Conservation (phyloP, 1,140 invertebrate genomes). For the Pogonomyrmex barbatus region DNA sequence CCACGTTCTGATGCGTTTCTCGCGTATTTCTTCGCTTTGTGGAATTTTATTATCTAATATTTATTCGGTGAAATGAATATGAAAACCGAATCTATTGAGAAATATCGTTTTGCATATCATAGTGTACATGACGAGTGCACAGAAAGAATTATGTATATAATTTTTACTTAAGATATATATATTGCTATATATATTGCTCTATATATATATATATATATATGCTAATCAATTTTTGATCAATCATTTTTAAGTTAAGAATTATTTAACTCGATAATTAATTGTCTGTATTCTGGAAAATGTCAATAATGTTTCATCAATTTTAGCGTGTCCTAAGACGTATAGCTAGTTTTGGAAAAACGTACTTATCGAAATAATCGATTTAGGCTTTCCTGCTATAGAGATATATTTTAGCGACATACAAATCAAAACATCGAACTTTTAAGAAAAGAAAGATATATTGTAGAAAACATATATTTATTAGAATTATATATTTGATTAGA, state of each 20-base stretch:
- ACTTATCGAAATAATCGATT: conserved; percentile 35
- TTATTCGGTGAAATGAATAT: neutral
- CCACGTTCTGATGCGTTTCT: neutral
- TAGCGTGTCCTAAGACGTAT: neutral
- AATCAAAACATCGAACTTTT: neutral
- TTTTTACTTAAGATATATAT: conserved; percentile 12
- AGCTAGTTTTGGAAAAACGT: conserved; percentile 38
- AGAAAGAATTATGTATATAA: conserved; percentile 11
- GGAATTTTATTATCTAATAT: neutral
- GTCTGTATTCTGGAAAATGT: neutral
- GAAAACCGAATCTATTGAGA: neutral
- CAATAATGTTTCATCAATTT: conserved; percentile 25
- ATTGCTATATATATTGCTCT: too few relatives aligned
- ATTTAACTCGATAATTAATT: neutral
- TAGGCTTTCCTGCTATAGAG: neutral
- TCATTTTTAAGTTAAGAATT: neutral
- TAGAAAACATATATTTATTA: conserved; percentile 12
- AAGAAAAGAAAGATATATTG: neutral
- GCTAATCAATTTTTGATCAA: neutral
- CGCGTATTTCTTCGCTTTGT: neutral
- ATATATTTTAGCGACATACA: neutral
- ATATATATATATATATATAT: neutral
- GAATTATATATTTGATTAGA: neutral
- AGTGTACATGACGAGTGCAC: neutral
- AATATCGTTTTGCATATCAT: conserved; percentile 4